Base-by-base conservation (phyloP, 2,797 vertebrate genomes). In the Bucorvus abyssinicus region DNA sequence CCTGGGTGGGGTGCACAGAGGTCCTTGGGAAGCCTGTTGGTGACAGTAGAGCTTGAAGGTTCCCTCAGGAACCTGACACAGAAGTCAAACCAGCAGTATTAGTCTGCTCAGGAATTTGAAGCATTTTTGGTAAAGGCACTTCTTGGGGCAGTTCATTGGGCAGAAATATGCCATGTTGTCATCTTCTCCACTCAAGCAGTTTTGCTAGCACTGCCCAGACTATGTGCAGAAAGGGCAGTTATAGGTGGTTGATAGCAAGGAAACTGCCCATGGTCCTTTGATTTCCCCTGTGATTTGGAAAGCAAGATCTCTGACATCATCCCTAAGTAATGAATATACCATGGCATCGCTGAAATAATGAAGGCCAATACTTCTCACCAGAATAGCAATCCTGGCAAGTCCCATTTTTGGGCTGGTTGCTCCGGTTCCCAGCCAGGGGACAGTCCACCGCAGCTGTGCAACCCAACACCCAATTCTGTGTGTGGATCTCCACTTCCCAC, bases 371-470 rank as follows among this genome's bases (percentile, higher is more conserved):
- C 53, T 88, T 69, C 69, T 78, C 45, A 57, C 32, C 27, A 78
- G 69, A 45, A 45, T 56, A 83, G 52, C 49, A 68, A 38, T 1
- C 32, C 12, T 75, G 53, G 21, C 17, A 59, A 61, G 8, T 34
- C 83, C 75, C 44, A 63, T 24, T 27, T 91, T 84, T 82, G 16
- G 14, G 7, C 67, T 44, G 40, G 32, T 59, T 79, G 23, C 45
- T 83, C 45, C 0, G 0, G 15, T 82, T 87, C 44, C 30, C 52
- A 23, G 64, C 14, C 17, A 81, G 26, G 45, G 45, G 55, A 96
- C 42, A 86, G 82, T 40, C 24, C 71, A 50, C n/a, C 3, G 12
- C 90, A 95, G 87, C 94, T 91, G 92, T 73, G 61, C 82, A 84
- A 47, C 45, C 77, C 73, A 87, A 81, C 89, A 89, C 85, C 36